Percentiles rank a stretch among this genome's conserved stretches.
Evolutionary conservation across 2,113 vertebrate species (phyloP).

Genomic region (Lophura nycthemera): DNA sequence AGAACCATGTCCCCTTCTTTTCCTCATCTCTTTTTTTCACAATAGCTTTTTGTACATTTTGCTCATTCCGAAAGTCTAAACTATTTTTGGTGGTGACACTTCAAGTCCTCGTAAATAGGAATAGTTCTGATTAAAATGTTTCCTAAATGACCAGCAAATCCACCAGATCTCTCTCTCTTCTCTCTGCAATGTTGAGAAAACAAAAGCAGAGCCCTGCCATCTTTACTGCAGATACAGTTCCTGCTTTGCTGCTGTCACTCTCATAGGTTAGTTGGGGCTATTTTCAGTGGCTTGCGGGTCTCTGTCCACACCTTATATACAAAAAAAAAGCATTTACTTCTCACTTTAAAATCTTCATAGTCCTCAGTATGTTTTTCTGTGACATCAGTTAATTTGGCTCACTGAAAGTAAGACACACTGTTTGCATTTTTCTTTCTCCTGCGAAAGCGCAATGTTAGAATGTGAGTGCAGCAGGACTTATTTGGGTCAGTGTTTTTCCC

Average conservation of each 20-base stretch:
- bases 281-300: not conserved
- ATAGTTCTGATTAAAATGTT: not conserved
- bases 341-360: not conserved
- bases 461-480: not conserved
- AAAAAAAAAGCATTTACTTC: not conserved
- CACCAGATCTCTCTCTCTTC: not conserved
- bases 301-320: not conserved
- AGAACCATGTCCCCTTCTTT: not conserved
- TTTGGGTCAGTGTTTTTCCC: not conserved
- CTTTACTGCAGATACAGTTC: not conserved
- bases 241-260: not conserved
- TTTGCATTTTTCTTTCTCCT: not conserved
- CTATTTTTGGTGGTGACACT: not conserved
- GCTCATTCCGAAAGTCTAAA: not conserved
- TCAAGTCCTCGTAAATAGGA: not conserved
- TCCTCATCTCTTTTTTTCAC: not conserved
- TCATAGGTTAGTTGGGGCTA: rapidly evolving
- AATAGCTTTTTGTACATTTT: not conserved
- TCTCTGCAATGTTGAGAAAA: not conserved
- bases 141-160: not conserved
- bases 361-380: not conserved
- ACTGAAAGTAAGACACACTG: not conserved
- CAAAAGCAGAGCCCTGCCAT: not conserved
- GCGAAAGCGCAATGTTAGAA: rapidly evolving
- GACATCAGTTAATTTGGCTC: not conserved